These are phyloP conservation scores for Apantesis nais DNA, from an alignment of 2,888 invertebrate species.

Conservation along the genomic window DNA sequence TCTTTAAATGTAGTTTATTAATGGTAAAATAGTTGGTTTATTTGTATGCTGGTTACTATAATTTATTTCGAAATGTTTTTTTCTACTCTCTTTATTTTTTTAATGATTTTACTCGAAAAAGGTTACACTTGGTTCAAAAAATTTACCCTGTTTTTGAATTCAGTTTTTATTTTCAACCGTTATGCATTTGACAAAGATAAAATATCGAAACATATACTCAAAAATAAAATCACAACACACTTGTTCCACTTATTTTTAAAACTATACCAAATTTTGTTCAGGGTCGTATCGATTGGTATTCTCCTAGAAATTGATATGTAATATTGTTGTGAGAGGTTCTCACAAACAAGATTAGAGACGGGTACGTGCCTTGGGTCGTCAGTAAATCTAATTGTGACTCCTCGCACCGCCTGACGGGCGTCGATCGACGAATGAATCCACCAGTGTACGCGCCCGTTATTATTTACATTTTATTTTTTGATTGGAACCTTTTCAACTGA, in stretches of 20 bases:
- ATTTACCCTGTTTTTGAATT: neutral
- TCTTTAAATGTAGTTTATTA: too few species aligned
- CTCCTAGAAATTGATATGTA: constrained; percentile 53
- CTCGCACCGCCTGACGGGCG: constrained; percentile 36
- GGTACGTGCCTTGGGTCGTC: constrained; percentile 56
- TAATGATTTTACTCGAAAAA: neutral
- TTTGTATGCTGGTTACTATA: too few species aligned
- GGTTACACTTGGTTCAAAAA: neutral
- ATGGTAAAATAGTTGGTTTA: too few species aligned
- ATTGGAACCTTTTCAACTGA: constrained; percentile 23
- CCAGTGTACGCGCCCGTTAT: constrained; percentile 29
- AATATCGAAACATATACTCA: constrained; percentile 3
- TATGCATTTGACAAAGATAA: constrained; percentile 7
- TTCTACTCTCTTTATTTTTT: too few species aligned
- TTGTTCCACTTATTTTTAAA: constrained; percentile 19
- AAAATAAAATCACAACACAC: constrained; percentile 22
- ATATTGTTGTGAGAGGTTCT: constrained; percentile 59
- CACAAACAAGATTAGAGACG: constrained; percentile 61
- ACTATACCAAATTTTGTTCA: constrained; percentile 23
- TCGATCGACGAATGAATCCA: constrained; percentile 40
- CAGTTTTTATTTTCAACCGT: constrained; percentile 1
- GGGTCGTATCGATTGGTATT: constrained; percentile 35
- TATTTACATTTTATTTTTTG: constrained; percentile 44
- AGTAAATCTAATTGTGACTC: constrained; percentile 61
- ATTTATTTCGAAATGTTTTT: too few species aligned